Conservation (phyloP, 1,140 invertebrate species). For the Ooceraea biroi region DNA sequence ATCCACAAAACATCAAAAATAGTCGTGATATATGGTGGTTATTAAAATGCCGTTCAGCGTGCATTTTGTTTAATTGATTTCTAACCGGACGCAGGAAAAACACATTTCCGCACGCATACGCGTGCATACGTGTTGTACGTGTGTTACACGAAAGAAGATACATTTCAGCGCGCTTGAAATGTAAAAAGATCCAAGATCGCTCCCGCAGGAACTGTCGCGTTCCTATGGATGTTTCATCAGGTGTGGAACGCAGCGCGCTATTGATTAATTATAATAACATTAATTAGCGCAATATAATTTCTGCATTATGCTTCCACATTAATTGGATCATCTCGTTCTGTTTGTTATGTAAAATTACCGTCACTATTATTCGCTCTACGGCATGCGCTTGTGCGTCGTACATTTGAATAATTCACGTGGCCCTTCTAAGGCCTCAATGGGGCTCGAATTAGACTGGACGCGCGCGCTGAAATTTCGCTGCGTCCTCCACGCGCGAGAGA, state of each 20-base stretch:
- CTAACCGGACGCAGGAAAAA: slow-evolving; percentile 35
- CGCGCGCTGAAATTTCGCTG: neutral
- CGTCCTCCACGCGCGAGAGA: slow-evolving; percentile 14
- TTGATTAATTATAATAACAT: slow-evolving; percentile 34
- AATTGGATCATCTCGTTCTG: slow-evolving; percentile 33
- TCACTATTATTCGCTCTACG: slow-evolving; percentile 13
- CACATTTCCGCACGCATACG: slow-evolving; percentile 12
- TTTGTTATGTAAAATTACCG: slow-evolving; percentile 38
- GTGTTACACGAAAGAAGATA: neutral
- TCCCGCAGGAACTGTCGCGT: neutral
- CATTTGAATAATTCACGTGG: slow-evolving; percentile 45
- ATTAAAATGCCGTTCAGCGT: slow-evolving; percentile 37
- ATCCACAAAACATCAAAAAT: slow-evolving; percentile 45
- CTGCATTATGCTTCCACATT: slow-evolving; percentile 17
- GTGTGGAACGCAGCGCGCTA: neutral
- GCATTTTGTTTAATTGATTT: slow-evolving; percentile 49
- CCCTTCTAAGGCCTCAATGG: neutral
- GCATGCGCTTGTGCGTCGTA: neutral
- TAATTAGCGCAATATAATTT: slow-evolving; percentile 39
- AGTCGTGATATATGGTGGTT: slow-evolving; percentile 34
- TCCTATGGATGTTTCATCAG: slow-evolving; percentile 13
- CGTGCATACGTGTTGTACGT: neutral
- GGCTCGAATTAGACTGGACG: slow-evolving; percentile 13
- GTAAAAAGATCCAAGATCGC: neutral
- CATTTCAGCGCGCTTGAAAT: slow-evolving; percentile 6